Percentiles rank a stretch among this genome's conserved stretches.
phyloP scores from a whole-genome alignment of 2,888 invertebrate species.

The Eupithecia subfuscata region DNA sequence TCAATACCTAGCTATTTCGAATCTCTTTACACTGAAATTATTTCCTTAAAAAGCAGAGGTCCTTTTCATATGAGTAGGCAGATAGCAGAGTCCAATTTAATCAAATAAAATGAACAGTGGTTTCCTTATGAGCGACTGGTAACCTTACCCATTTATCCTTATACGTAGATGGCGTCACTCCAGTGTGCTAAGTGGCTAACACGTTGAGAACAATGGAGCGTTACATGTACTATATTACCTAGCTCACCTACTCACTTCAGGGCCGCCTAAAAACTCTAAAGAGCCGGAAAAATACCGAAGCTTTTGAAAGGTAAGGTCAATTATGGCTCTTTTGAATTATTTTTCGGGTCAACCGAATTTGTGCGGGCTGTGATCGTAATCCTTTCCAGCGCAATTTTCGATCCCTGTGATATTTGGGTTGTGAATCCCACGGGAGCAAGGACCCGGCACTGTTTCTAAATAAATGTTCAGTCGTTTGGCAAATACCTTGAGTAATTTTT shows the following conservation, averaged over 20 bases:
- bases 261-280: conserved; percentile 7
- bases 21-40: not conserved
- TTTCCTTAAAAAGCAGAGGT: not conserved
- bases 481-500: not conserved
- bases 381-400: not conserved
- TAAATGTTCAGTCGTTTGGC: not conserved
- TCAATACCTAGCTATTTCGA: not conserved
- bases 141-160: conserved; percentile 39
- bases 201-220: conserved; percentile 57
- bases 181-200: conserved; percentile 58
- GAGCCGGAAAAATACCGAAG: not conserved
- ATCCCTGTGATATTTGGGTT: not conserved
- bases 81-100: not conserved
- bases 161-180: conserved; percentile 50
- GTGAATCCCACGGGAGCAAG: not conserved
- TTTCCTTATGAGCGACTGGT: conserved; percentile 27
- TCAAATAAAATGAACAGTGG: not conserved
- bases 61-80: not conserved
- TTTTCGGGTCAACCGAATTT: not conserved
- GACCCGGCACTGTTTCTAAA: not conserved
- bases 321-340: not conserved
- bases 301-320: not conserved
- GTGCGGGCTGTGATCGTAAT: not conserved
- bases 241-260: conserved; percentile 23
- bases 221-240: conserved; percentile 28